phyloP scores from a whole-genome alignment of 1,140 invertebrate genomes.

The Drosophila navojoa region DNA sequence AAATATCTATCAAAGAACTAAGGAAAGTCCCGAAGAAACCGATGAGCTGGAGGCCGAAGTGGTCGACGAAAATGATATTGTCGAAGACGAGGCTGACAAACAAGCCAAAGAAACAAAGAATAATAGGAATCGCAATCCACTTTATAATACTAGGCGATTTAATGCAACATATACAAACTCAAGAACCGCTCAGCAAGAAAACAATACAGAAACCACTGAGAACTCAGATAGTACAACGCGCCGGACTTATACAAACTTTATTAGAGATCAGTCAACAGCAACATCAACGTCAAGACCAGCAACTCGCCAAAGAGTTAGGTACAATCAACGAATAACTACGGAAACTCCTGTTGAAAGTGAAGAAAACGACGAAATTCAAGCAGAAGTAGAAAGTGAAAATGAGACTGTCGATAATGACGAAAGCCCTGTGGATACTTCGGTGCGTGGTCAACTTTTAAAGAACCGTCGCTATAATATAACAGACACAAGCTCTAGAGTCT shows the following conservation, averaged over 20 bases:
- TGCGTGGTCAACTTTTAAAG: no score
- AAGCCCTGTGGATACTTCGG: no score
- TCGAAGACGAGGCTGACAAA: not conserved
- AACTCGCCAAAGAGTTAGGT: not conserved
- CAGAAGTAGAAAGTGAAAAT: slow-evolving; percentile 11
- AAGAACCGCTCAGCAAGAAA: not conserved
- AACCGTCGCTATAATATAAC: no score
- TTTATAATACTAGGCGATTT: not conserved
- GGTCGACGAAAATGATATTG: not conserved
- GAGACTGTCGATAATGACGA: not conserved
- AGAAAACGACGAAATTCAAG: slow-evolving; percentile 13
- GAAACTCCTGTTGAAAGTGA: not conserved
- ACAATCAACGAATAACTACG: not conserved
- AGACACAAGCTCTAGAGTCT: no score
- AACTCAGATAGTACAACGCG: slow-evolving; percentile 3
- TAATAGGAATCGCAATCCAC: not conserved
- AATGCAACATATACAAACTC: not conserved
- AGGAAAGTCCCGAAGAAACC: not conserved
- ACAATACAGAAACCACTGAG: no score
- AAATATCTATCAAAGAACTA: not conserved
- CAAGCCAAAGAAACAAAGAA: not conserved
- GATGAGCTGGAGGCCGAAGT: not conserved
- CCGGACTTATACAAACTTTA: slow-evolving; percentile 1
- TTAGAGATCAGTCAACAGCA: slow-evolving; percentile 2
- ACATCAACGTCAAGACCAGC: not conserved